Conservation (phyloP, 2,113 vertebrate species). For the Amblyopsis rosae region DNA sequence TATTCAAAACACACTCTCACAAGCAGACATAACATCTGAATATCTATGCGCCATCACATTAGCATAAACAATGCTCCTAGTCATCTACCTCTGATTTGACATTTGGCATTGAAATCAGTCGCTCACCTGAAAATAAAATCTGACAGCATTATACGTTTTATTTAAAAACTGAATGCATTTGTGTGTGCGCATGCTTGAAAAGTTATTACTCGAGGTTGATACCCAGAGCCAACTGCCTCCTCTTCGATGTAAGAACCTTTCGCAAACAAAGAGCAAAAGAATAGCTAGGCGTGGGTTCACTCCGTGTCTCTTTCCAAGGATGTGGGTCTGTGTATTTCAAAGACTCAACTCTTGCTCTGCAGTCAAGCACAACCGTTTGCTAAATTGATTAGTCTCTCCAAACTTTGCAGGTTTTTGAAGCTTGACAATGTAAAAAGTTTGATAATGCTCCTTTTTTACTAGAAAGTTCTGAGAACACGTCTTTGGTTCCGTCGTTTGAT, state of each 20-base stretch:
- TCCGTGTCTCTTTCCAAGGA: slow-evolving; percentile 51
- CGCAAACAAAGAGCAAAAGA: slow-evolving; percentile 74
- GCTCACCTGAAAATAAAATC: slow-evolving; percentile 76
- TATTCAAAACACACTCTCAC: slow-evolving; percentile 67
- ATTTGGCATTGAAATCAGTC: slow-evolving; percentile 77
- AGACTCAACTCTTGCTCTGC: slow-evolving; percentile 69
- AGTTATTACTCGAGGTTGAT: slow-evolving; percentile 70
- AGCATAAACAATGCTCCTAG: slow-evolving; percentile 79
- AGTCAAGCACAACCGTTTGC: slow-evolving; percentile 69
- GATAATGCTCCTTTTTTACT: slow-evolving; percentile 44
- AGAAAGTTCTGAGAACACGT: background rate
- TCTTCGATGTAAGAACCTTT: slow-evolving; percentile 67
- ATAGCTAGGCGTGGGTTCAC: slow-evolving; percentile 70
- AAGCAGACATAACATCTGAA: slow-evolving; percentile 77
- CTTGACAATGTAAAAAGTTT: slow-evolving; percentile 58
- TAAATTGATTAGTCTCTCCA: slow-evolving; percentile 74
- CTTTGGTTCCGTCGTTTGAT: background rate
- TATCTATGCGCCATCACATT: slow-evolving; percentile 72
- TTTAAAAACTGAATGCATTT: slow-evolving; percentile 59
- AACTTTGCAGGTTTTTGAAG: slow-evolving; percentile 70
- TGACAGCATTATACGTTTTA: slow-evolving; percentile 74
- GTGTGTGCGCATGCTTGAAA: slow-evolving; percentile 6
- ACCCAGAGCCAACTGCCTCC: slow-evolving; percentile 66
- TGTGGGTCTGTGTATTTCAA: slow-evolving; percentile 72
- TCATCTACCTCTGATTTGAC: slow-evolving; percentile 78